Evolutionary conservation across 2,797 vertebrate species (phyloP).

Genomic region (Sylvia borin): DNA sequence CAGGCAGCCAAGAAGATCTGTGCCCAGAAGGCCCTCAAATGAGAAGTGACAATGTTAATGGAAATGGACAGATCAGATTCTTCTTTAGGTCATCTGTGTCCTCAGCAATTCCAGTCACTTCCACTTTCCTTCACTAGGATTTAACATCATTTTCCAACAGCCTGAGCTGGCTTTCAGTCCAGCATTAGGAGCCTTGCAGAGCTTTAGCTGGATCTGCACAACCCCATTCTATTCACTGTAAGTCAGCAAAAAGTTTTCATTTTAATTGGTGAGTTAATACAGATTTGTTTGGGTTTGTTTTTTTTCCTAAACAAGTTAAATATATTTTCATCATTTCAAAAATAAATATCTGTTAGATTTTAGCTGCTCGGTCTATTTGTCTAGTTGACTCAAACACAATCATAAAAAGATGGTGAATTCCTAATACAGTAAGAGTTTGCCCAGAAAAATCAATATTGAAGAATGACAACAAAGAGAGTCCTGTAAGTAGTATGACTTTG

Average conservation of each 20-base stretch:
- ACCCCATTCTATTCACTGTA: not conserved
- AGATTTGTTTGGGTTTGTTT: not conserved
- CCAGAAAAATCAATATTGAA: conserved; percentile 41
- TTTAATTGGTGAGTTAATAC: not conserved
- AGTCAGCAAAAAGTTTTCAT: not conserved
- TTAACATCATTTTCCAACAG: conserved; percentile 48
- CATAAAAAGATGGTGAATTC: not conserved
- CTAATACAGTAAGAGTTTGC: not conserved
- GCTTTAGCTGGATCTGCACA: not conserved
- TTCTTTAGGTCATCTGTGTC: conserved; percentile 34
- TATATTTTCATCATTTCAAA: not conserved
- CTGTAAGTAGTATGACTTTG: conserved; percentile 17
- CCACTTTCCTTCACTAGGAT: conserved; percentile 37
- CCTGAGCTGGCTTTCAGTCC: not conserved
- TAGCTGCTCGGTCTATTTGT: not conserved
- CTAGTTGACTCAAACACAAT: conserved; percentile 17
- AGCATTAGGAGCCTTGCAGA: not conserved
- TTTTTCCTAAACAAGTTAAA: not conserved
- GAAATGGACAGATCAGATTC: conserved; percentile 36
- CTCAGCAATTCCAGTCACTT: conserved; percentile 35
- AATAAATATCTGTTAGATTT: not conserved
- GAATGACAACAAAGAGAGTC: not conserved
- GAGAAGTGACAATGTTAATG: conserved; percentile 17
- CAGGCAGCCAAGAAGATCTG: not conserved
- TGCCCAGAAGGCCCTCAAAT: not conserved